phyloP scores from a whole-genome alignment of 2,113 vertebrate genomes.

The Gorilla gorilla region DNA sequence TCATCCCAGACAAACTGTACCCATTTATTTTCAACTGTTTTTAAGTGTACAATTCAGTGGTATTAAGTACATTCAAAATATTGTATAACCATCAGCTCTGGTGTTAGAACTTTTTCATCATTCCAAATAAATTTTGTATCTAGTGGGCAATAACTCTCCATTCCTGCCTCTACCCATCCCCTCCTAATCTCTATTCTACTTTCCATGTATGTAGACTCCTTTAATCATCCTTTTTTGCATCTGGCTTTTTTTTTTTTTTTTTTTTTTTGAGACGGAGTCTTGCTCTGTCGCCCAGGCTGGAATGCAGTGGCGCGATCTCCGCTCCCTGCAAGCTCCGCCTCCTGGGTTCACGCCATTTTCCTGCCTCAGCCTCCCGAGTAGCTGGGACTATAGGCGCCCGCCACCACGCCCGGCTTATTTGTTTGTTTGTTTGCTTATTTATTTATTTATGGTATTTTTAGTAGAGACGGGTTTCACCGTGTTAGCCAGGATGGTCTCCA shows the following conservation, averaged over 20 bases:
- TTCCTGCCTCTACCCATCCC: background rate
- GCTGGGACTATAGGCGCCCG: accelerated
- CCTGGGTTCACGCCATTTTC: too few relatives aligned
- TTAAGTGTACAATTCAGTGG: background rate
- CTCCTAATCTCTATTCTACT: background rate
- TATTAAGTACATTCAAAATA: background rate
- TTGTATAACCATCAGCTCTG: background rate
- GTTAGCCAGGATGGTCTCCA: too few relatives aligned
- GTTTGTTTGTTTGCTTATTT: too few relatives aligned
- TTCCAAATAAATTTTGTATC: background rate
- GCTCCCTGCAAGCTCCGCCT: too few relatives aligned
- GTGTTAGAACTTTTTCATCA: background rate
- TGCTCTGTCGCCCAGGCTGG: too few relatives aligned
- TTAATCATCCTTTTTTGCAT: background rate
- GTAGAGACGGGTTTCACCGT: too few relatives aligned
- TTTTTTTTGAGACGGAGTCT: background rate
- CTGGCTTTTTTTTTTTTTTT: background rate
- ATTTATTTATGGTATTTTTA: too few relatives aligned
- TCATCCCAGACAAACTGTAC: background rate
- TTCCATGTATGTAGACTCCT: background rate
- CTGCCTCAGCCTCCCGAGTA: too few relatives aligned
- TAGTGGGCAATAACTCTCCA: background rate
- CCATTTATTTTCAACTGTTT: background rate
- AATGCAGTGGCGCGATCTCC: too few relatives aligned
- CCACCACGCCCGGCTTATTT: too few relatives aligned